Percentiles rank a stretch among this genome's conserved stretches.
Conservation (phyloP, 2,888 invertebrate species). For the Ophioninae sp. region DNA sequence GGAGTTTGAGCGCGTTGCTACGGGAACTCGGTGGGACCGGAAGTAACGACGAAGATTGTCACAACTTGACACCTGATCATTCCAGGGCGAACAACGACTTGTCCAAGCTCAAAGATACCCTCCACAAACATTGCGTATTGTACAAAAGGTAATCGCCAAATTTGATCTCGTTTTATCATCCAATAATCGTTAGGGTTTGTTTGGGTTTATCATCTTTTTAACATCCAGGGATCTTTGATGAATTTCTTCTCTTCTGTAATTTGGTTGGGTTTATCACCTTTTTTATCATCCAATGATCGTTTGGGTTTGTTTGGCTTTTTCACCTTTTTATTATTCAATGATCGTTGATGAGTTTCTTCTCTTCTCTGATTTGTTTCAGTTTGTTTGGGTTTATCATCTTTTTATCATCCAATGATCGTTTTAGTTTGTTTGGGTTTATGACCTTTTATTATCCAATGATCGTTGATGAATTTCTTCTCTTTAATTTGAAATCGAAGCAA, state of each 20-base stretch:
- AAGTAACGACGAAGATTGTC: constrained; percentile 70
- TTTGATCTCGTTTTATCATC: too few species aligned
- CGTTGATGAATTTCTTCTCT: background rate
- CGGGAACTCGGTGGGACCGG: constrained; percentile 70
- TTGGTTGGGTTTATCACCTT: too few species aligned
- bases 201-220: too few species aligned
- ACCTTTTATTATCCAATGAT: background rate
- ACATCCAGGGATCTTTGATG: background rate
- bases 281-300: too few species aligned
- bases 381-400: too few species aligned
- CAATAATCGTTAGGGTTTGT: too few species aligned
- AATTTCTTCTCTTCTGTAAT: background rate
- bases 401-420: too few species aligned
- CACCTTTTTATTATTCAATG: too few species aligned
- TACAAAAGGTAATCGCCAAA: constrained; percentile 75
- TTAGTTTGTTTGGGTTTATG: too few species aligned
- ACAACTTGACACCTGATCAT: constrained; percentile 77
- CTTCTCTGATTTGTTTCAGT: too few species aligned
- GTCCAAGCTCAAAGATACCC: constrained; percentile 71
- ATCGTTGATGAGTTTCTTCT: background rate
- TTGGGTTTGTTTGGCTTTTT: too few species aligned
- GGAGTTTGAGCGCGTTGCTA: constrained; percentile 74
- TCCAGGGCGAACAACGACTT: constrained; percentile 74
- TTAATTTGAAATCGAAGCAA: constrained; percentile 66
- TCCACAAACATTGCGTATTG: constrained; percentile 75